Percentiles rank a stretch among this genome's conserved stretches.
Evolutionary conservation across 2,888 invertebrate genomes (phyloP).

Genomic region (Agrotis ipsilon): DNA sequence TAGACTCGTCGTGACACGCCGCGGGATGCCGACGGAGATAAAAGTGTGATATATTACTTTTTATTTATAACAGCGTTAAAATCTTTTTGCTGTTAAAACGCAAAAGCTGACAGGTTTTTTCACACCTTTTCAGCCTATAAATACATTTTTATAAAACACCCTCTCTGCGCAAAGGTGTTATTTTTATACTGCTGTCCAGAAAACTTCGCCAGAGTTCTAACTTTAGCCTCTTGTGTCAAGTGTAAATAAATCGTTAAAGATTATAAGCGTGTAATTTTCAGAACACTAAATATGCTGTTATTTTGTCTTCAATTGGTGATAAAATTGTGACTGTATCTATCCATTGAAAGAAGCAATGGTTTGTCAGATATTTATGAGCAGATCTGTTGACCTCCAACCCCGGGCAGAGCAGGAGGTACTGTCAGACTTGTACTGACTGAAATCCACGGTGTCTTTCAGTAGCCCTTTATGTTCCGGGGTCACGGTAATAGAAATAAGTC

Average conservation of each 20-base stretch:
- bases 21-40: no score
- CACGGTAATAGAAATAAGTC: no score
- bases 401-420: no score
- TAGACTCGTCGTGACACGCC: no score
- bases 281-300: background rate
- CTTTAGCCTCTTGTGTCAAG: constrained; percentile 5
- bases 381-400: no score
- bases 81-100: constrained; percentile 5
- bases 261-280: background rate
- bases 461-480: no score
- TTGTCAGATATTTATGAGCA: no score
- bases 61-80: background rate
- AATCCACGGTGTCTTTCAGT: no score
- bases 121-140: constrained; percentile 27
- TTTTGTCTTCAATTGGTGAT: background rate
- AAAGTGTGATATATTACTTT: background rate
- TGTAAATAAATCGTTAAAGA: background rate
- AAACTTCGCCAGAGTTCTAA: constrained; percentile 10
- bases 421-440: no score
- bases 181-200: constrained; percentile 28
- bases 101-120: no score
- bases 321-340: no score
- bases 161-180: constrained; percentile 25
- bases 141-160: constrained; percentile 33
- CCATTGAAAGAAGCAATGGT: no score